A percentile compares a stretch with the other conserved stretches of the same genome.
These are phyloP conservation scores for Chrysogorgia sp. DNA, from an alignment of 92 coral and sea anemone genomes.

Conservation along the genomic window DNA sequence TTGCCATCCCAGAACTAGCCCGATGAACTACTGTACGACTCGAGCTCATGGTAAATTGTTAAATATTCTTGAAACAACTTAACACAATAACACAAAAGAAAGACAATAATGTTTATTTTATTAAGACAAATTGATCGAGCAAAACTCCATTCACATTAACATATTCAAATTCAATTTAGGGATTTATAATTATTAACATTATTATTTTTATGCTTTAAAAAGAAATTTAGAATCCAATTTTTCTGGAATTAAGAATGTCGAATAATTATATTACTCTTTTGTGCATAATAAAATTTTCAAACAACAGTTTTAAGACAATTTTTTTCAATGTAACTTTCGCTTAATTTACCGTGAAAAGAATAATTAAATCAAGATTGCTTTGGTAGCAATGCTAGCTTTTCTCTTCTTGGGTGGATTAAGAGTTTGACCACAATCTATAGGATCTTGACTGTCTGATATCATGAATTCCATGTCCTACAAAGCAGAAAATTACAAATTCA, in stretches of 20 bases:
- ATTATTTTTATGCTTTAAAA: neutral
- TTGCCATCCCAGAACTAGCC: no score
- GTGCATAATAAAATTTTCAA: no score
- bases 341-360: neutral
- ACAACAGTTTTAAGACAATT: no score
- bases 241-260: neutral
- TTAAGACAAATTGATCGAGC: neutral
- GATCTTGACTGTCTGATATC: conserved; percentile 85
- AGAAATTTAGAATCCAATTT: neutral
- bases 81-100: no score
- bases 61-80: neutral
- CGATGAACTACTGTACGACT: no score
- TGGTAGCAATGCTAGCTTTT: conserved; percentile 74
- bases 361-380: conserved; percentile 69
- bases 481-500: neutral
- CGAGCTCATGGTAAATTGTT: no score
- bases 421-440: conserved; percentile 41
- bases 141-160: neutral
- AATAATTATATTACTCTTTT: neutral
- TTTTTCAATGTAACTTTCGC: no score
- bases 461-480: conserved; percentile 72
- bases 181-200: neutral
- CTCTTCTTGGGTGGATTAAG: conserved; percentile 65
- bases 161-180: neutral
- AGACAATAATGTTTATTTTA: neutral